Conservation (phyloP, 2,888 invertebrate species). For the Schizaphis graminum region DNA sequence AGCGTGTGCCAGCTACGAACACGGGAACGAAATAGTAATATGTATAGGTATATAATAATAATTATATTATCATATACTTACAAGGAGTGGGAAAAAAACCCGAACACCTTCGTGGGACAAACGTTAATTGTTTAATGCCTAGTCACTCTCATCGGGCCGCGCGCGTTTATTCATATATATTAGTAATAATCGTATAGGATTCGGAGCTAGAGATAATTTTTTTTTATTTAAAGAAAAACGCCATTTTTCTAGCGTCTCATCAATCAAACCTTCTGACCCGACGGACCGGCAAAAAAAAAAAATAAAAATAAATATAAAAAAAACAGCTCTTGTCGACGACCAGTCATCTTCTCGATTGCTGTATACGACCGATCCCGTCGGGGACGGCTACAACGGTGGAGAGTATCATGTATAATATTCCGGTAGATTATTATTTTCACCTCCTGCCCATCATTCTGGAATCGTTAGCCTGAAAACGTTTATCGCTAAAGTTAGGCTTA, state of each 20-base stretch:
- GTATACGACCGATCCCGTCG: not conserved
- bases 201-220: slow-evolving; percentile 34
- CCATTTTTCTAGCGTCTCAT: slow-evolving; percentile 52
- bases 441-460: not conserved
- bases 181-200: not conserved
- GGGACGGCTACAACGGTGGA: not conserved
- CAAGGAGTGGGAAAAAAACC: slow-evolving; percentile 1
- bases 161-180: slow-evolving; percentile 13
- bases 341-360: not conserved
- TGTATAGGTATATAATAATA: not conserved
- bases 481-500: slow-evolving; percentile 15
- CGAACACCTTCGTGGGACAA: slow-evolving; percentile 38
- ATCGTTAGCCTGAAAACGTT: slow-evolving; percentile 23
- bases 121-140: slow-evolving; percentile 61
- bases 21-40: not conserved
- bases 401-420: not conserved
- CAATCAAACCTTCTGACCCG: slow-evolving; percentile 42
- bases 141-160: slow-evolving; percentile 37
- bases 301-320: not conserved
- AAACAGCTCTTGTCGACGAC: not conserved
- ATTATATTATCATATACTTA: not conserved
- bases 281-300: slow-evolving; percentile 29
- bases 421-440: not conserved
- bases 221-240: slow-evolving; percentile 40
- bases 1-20: not conserved